These are phyloP conservation scores for Toxotes chatareus DNA, from an alignment of 2,113 vertebrate species.

Conservation along the genomic window DNA sequence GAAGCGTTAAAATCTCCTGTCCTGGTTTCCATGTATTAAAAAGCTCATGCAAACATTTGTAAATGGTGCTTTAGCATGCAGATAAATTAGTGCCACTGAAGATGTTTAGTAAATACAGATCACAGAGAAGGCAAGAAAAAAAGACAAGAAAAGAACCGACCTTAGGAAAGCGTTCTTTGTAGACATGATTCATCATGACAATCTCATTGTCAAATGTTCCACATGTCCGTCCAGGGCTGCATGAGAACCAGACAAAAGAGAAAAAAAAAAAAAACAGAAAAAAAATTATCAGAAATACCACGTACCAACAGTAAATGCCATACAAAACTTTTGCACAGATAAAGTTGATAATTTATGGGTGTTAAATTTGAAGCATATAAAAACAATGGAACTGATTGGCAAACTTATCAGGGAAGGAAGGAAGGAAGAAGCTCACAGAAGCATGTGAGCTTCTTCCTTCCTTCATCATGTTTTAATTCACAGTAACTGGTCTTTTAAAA, in stretches of 20 bases:
- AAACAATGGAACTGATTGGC: neutral
- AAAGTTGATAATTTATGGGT: neutral
- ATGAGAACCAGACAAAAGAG: constrained; percentile 26
- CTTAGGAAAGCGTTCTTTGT: constrained; percentile 97
- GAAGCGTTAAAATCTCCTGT: neutral
- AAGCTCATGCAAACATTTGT: neutral
- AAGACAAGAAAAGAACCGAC: constrained; percentile 34
- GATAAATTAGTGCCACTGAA: neutral
- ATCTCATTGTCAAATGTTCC: constrained; percentile 95
- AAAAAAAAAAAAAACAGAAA: constrained; percentile 2
- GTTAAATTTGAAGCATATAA: neutral
- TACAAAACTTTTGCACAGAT: neutral
- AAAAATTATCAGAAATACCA: neutral
- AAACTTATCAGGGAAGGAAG: neutral
- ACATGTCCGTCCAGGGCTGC: constrained; percentile 90
- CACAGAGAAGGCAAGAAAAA: neutral
- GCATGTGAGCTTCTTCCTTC: neutral
- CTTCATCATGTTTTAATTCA: neutral
- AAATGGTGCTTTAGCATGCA: neutral
- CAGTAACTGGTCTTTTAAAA: neutral
- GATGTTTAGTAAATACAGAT: neutral
- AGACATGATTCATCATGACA: constrained; percentile 98
- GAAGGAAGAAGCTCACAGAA: neutral
- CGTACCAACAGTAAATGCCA: neutral
- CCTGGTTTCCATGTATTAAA: constrained; percentile 1